A percentile compares a stretch with the other conserved stretches of the same genome.
phyloP scores from a whole-genome alignment of 2,888 invertebrate species.

The Cheilosia urbana region DNA sequence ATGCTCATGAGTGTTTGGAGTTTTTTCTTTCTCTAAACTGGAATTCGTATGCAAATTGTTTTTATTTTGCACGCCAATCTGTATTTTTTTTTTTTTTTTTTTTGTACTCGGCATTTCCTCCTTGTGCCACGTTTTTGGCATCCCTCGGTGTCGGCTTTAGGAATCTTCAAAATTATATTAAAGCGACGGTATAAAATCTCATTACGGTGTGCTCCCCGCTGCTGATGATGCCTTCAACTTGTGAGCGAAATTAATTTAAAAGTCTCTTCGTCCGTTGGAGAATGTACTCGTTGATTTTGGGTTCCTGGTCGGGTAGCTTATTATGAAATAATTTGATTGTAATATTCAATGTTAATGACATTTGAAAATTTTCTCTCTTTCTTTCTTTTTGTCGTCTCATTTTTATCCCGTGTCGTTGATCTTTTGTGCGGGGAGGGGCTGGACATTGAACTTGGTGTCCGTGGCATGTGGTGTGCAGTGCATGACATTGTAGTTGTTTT shows the following conservation, averaged over 20 bases:
- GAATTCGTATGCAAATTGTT: constrained; percentile 29
- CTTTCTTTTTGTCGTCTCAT: constrained; percentile 9
- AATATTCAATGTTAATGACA: constrained; percentile 50
- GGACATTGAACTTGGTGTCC: constrained; percentile 60
- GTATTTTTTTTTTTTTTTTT: constrained; percentile 10
- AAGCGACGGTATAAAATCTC: constrained; percentile 18
- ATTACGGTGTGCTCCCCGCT: constrained; percentile 33
- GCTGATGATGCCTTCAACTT: not conserved
- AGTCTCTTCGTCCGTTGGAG: not conserved
- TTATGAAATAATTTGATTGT: constrained; percentile 50
- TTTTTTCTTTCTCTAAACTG: not conserved
- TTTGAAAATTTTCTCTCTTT: not conserved
- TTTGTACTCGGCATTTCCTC: not conserved
- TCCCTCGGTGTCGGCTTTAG: constrained; percentile 29
- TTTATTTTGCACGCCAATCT: constrained; percentile 19
- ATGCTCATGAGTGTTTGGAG: constrained; percentile 33
- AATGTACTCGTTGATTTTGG: not conserved
- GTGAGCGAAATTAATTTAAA: not conserved
- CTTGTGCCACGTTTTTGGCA: not conserved
- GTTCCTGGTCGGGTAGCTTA: constrained; percentile 20
- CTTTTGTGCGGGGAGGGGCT: not conserved
- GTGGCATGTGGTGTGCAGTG: not conserved
- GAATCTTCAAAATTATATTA: constrained; percentile 30
- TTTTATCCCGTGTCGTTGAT: constrained; percentile 43
- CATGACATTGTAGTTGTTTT: constrained; percentile 24